phyloP scores from a whole-genome alignment of 2,113 vertebrate species.

The Eira barbara region DNA sequence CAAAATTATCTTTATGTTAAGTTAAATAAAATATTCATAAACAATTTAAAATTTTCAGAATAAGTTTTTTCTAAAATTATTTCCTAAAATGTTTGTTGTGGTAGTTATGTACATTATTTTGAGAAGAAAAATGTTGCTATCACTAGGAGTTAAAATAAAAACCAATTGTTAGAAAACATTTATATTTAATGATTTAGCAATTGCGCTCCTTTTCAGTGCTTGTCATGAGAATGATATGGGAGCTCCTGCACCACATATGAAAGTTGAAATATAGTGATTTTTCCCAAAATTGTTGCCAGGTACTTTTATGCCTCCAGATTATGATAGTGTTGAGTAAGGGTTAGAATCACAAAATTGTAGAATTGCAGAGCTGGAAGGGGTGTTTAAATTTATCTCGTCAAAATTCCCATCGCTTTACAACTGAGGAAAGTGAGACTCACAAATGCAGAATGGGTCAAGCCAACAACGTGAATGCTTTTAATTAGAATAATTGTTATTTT shows the following conservation, averaged over 20 bases:
- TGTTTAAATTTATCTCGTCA: neutral
- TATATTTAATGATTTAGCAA: neutral
- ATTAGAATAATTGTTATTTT: neutral
- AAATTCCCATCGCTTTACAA: neutral
- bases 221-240: neutral
- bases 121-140: neutral
- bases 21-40: neutral
- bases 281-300: neutral
- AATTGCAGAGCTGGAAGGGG: neutral
- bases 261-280: neutral
- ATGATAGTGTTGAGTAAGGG: neutral
- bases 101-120: neutral
- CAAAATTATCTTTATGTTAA: neutral
- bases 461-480: conserved; percentile 3
- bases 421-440: neutral
- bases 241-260: neutral
- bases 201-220: neutral
- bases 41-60: neutral
- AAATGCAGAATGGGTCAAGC: neutral
- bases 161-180: neutral
- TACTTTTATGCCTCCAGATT: neutral
- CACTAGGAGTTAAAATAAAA: neutral
- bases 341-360: neutral
- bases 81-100: neutral
- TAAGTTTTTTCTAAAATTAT: neutral